Conservation (phyloP, 2,797 vertebrate species). For the Rhinichthys osculus region DNA sequence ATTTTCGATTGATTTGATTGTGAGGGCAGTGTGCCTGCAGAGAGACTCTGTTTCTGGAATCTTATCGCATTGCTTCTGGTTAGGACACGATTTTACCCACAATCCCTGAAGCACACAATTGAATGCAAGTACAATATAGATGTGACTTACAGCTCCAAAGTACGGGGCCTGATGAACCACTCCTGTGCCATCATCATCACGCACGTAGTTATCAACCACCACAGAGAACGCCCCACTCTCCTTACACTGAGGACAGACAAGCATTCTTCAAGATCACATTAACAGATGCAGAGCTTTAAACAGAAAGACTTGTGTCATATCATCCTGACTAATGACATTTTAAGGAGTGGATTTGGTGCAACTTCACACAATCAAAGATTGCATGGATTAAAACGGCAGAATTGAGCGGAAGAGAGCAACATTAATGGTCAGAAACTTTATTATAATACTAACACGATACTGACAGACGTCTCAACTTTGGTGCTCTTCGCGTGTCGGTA, state of each 20-base stretch:
- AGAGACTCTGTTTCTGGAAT: neutral
- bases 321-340: neutral
- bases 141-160: slow-evolving; percentile 93
- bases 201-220: slow-evolving; percentile 90
- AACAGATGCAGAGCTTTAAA: neutral
- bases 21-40: neutral
- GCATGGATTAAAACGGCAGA: neutral
- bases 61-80: neutral
- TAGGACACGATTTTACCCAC: neutral
- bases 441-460: neutral
- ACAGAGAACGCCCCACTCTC: slow-evolving; percentile 91
- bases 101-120: neutral
- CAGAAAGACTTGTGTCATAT: neutral
- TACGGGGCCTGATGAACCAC: slow-evolving; percentile 98
- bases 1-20: neutral
- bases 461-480: neutral
- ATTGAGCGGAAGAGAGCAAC: neutral
- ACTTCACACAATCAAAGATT: neutral
- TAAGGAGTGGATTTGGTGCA: neutral
- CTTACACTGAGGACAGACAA: slow-evolving; percentile 78
- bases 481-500: too few relatives aligned
- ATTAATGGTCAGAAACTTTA: neutral
- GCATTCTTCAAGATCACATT: neutral
- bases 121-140: neutral
- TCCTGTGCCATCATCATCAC: slow-evolving; percentile 95